Conservation (phyloP, 2,113 vertebrate species). For the Raja brachyura region DNA sequence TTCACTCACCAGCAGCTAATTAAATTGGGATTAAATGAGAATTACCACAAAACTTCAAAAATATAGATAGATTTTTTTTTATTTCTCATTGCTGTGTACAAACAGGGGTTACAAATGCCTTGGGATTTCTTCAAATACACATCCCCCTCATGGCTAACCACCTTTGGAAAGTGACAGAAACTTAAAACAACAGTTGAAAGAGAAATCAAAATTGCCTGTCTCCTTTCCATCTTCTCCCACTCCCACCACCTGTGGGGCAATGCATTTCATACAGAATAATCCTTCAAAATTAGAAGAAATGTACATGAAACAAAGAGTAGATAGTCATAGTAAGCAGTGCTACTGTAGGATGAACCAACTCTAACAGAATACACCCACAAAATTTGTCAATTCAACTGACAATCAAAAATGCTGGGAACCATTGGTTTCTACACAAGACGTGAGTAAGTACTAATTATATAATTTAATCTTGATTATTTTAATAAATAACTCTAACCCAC, state of each 20-base stretch:
- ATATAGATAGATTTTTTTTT: conserved; percentile 53
- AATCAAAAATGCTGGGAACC: conserved; percentile 19
- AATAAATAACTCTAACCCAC: conserved; percentile 55
- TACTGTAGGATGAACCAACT: conserved; percentile 21
- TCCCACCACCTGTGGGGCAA: not conserved
- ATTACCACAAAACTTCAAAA: not conserved
- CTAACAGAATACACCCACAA: not conserved
- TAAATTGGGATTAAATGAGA: not conserved
- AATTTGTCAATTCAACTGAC: conserved; percentile 30
- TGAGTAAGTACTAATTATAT: conserved; percentile 50
- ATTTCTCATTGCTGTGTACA: conserved; percentile 63
- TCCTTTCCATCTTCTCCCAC: too few relatives aligned
- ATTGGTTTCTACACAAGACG: conserved; percentile 46
- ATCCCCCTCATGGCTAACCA: conserved; percentile 48
- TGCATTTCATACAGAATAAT: not conserved
- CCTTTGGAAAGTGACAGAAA: conserved; percentile 22
- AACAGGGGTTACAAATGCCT: conserved; percentile 61
- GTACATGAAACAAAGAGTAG: conserved; percentile 17
- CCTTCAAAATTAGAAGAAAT: not conserved
- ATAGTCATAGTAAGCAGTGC: not conserved
- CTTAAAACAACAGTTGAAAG: conserved; percentile 6
- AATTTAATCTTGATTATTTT: conserved; percentile 56
- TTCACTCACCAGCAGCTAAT: not conserved
- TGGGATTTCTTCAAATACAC: conserved; percentile 44
- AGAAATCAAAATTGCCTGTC: not conserved